Conservation (phyloP, 53 echinoderm and acorn worm species). For the Antedon mediterranea region DNA sequence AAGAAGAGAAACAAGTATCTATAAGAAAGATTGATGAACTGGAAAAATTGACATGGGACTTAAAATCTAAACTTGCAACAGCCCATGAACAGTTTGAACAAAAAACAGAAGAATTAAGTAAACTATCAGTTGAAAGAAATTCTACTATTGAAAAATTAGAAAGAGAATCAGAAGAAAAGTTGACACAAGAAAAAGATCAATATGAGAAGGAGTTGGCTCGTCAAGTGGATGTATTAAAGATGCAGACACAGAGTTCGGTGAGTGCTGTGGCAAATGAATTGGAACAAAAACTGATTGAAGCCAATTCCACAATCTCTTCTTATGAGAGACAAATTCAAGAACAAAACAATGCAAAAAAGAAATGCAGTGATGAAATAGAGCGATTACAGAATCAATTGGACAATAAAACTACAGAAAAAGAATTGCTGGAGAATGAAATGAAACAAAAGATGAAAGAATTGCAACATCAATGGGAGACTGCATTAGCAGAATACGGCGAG, state of each 20-base stretch:
- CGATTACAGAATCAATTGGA: neutral
- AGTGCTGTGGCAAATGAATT: conserved; percentile 45
- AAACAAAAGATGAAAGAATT: conserved; percentile 14
- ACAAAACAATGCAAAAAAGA: conserved; percentile 24
- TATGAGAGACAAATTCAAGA: conserved; percentile 41
- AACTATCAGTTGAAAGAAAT: neutral
- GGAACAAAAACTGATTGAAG: conserved; percentile 45
- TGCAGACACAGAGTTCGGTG: conserved; percentile 63
- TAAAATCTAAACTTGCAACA: conserved; percentile 16
- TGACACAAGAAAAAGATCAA: conserved; percentile 27
- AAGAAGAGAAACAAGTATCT: conserved; percentile 12
- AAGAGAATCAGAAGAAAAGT: conserved; percentile 9
- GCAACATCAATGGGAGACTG: conserved; percentile 12
- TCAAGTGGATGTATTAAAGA: conserved; percentile 47
- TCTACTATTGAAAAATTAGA: conserved; percentile 2
- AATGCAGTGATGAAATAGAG: neutral
- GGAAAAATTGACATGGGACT: conserved; percentile 17
- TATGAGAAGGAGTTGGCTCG: conserved; percentile 52
- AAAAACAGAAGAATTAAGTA: neutral
- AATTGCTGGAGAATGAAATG: conserved; percentile 6
- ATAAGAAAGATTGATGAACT: conserved; percentile 11
- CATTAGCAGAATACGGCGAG: neutral
- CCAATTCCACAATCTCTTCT: conserved; percentile 31
- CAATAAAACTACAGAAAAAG: neutral
- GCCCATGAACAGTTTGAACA: conserved; percentile 1